Evolutionary conservation across 2,797 vertebrate genomes (phyloP), one percentile per base, ranked within the genome.

Genomic region (Eutrigla gurnardus): DNA sequence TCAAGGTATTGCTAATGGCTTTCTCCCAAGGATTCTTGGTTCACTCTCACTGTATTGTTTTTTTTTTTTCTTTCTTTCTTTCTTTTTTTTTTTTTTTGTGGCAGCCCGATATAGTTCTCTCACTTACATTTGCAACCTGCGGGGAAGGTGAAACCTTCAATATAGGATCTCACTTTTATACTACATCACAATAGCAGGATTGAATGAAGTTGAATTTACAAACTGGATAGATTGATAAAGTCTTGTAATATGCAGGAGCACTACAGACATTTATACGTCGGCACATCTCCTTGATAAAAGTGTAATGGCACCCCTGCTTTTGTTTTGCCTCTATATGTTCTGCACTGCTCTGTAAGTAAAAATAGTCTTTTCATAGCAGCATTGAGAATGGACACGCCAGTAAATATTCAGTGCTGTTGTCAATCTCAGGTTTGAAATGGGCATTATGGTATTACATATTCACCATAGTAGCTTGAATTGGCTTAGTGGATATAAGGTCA

Each of bases 1-100:
- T 89, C 83, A 87, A 81, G 82, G 82, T 86, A 82, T 83, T 83
- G 35, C 71, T 90, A 87, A 93, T 91, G 79, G 89, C 76, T 90
- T 85, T 90, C 86, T 75, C 68, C 66, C 62, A 83, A 77, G 66
- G 72, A 87, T 80, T 84, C 12, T 43, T 61, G 53, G 63, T 78
- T 86, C 61, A 59, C 55, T 81, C 58, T 80, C 57, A 42, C 67
- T 18, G 57, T 70, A 59, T 84, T 87, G 83, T 89, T 85, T 84
- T 66, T 25, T 25, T 25, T 25, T 25, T 25, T 25, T 25, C n/a
- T n/a, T n/a, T n/a, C n/a, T n/a, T n/a, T n/a, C n/a, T 25, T 25
- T 25, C 25, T 25, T 25, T 25, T 25, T 25, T 2, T 25, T 25
- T 25, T 25, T 25, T 53, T 89, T 88, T 77, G 72, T 17, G 6